Conservation (phyloP, 2,888 invertebrate genomes). For the Globia sparganii region DNA sequence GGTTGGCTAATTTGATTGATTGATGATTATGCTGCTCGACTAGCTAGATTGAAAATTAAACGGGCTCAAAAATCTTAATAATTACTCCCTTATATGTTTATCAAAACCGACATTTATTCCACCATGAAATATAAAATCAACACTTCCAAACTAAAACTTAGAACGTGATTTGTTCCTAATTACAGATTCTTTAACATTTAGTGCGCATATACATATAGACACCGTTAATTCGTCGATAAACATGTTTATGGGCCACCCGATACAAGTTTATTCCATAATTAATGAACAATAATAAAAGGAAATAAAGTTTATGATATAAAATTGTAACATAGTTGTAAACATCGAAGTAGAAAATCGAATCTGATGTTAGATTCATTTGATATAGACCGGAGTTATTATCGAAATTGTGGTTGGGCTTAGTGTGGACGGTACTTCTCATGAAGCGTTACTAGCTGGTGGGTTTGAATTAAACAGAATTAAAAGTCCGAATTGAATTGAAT, state of each 20-base stretch:
- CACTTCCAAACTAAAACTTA: slow-evolving; percentile 12
- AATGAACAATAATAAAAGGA: slow-evolving; percentile 83
- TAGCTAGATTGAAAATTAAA: neutral
- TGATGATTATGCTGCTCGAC: neutral
- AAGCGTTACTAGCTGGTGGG: too few relatives aligned
- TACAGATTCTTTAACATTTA: slow-evolving; percentile 37
- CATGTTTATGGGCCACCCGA: slow-evolving; percentile 67
- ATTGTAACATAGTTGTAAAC: slow-evolving; percentile 89
- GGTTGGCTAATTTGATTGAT: neutral
- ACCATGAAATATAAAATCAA: slow-evolving; percentile 46
- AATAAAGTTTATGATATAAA: slow-evolving; percentile 86
- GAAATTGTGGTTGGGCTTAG: slow-evolving; percentile 56
- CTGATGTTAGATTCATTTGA: slow-evolving; percentile 84
- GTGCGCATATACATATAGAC: slow-evolving; percentile 34
- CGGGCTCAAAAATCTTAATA: neutral
- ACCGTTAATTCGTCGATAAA: slow-evolving; percentile 66
- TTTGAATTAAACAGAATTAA: neutral
- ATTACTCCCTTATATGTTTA: slow-evolving; percentile 12
- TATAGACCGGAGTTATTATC: slow-evolving; percentile 70
- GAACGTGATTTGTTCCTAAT: slow-evolving; percentile 47
- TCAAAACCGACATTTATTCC: slow-evolving; percentile 2
- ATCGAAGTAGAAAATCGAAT: slow-evolving; percentile 85
- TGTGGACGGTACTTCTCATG: slow-evolving; percentile 67
- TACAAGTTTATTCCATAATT: slow-evolving; percentile 77
- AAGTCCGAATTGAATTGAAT: neutral